Conservation (phyloP, 1,140 invertebrate species). For the Saccostrea cuccullata region DNA sequence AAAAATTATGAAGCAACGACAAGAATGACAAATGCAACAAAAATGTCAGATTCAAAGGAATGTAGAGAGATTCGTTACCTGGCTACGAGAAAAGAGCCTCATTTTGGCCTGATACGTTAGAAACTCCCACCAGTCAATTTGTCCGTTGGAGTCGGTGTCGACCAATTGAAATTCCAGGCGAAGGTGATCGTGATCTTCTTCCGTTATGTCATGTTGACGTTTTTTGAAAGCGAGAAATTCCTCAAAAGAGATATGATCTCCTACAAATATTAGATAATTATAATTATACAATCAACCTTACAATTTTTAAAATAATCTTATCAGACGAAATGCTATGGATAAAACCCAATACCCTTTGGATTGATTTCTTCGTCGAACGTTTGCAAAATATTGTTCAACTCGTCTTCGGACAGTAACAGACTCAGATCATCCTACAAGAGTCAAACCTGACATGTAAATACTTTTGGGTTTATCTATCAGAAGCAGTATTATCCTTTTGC, state of each 20-base stretch:
- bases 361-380: constrained; percentile 7
- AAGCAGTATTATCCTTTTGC: too few relatives aligned
- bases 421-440: constrained; percentile 11
- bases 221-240: constrained; percentile 46
- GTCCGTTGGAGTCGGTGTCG: constrained; percentile 39
- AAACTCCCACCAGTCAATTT: constrained; percentile 49
- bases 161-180: constrained; percentile 31
- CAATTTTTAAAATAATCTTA: too few relatives aligned
- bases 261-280: constrained; percentile 30
- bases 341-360: background rate
- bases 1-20: background rate
- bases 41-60: background rate
- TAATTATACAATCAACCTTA: background rate
- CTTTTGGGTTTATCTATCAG: too few relatives aligned
- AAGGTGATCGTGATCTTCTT: constrained; percentile 33
- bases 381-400: constrained; percentile 1
- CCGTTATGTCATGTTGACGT: background rate
- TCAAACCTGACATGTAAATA: background rate
- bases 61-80: background rate
- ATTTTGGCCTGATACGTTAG: constrained; percentile 38
- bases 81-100: constrained; percentile 9
- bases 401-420: background rate
- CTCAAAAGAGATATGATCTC: constrained; percentile 39
- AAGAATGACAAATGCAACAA: background rate
- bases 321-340: background rate